Conservation (phyloP, 2,797 vertebrate genomes). For the Trachurus trachurus region DNA sequence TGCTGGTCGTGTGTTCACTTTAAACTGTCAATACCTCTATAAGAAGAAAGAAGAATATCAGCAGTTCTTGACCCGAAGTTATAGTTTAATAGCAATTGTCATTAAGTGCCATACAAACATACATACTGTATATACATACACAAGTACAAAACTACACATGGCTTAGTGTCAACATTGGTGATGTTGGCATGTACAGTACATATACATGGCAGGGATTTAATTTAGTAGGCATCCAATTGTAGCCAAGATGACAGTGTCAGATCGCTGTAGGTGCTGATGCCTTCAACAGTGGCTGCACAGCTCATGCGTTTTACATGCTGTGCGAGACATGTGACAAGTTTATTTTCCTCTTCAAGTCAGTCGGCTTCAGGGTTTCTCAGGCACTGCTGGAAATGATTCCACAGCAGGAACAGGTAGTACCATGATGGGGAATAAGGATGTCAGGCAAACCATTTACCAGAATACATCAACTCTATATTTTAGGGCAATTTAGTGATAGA, state of each 20-base stretch:
- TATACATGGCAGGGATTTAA: not conserved
- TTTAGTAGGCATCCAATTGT: conserved; percentile 9
- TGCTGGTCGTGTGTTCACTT: not conserved
- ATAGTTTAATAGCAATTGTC: conserved; percentile 1
- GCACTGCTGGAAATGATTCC: conserved; percentile 23
- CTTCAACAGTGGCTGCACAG: conserved; percentile 79
- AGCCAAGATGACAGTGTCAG: conserved; percentile 47
- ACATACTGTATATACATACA: conserved; percentile 10
- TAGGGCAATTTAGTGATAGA: not conserved
- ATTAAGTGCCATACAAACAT: conserved; percentile 27
- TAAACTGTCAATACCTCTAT: conserved; percentile 3
- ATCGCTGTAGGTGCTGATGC: conserved; percentile 79
- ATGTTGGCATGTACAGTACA: not conserved
- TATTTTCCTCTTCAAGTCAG: conserved; percentile 38
- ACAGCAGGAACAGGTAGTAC: conserved; percentile 15
- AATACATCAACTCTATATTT: conserved; percentile 1
- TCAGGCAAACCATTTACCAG: conserved; percentile 10
- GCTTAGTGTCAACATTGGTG: not conserved
- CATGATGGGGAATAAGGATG: not conserved
- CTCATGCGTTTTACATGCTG: conserved; percentile 71
- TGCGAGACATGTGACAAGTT: conserved; percentile 75
- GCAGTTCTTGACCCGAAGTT: not conserved
- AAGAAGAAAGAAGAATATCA: too few species aligned
- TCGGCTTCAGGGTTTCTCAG: conserved; percentile 16
- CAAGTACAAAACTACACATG: too few species aligned